Evolutionary conservation across 1,140 invertebrate genomes (phyloP), one percentile per base, ranked within the genome.

Genomic region (Lordiphosa stackelbergi): DNA sequence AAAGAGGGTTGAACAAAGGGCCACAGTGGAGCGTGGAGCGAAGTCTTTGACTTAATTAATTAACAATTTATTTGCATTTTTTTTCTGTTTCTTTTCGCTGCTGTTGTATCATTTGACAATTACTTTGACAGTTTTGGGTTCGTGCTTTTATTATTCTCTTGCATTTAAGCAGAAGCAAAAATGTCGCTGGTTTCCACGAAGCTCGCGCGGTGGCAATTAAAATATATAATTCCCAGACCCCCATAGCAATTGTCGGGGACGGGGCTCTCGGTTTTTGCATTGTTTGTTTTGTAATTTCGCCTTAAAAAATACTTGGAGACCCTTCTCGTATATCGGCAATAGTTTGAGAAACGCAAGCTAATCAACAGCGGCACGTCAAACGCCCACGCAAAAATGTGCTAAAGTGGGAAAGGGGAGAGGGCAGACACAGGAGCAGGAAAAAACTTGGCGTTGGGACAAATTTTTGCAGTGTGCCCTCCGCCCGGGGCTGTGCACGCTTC

Each of bases 311-410:
- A 37, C 43, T 47, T 35, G 19, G 16, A 31, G 58, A 22, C 37
- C 28, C 19, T 43, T 60, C 64, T 60, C 64, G n/a, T 45, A 62
- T 66, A 37, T 57, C 42, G 37, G 45, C 54, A 60, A 56, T 53
- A 13, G 13, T 45, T 63, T 68, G 41, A 31, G 38, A 53, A 69
- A 24, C 61, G 69, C 66, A 38, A 58, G 61, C 75, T 75, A 81
- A 81, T 79, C 75, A 79, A 64, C 63, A 79, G 69, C 68, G 73
- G 73, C 54, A 73, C 63, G 57, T 73, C 70, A 72, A 66, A 69
- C 73, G 75, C 74, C 74, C 37, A 79, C 74, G 61, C 75, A 45
- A 53, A 68, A 74, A 64, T 74, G 54, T 24, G 54, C 56, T 36
- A 10, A 10, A 22, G 6, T 41, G 40, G 60, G 51, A 47, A 54